phyloP scores from a whole-genome alignment of 2,113 vertebrate genomes.

The Nothoprocta perdicaria region DNA sequence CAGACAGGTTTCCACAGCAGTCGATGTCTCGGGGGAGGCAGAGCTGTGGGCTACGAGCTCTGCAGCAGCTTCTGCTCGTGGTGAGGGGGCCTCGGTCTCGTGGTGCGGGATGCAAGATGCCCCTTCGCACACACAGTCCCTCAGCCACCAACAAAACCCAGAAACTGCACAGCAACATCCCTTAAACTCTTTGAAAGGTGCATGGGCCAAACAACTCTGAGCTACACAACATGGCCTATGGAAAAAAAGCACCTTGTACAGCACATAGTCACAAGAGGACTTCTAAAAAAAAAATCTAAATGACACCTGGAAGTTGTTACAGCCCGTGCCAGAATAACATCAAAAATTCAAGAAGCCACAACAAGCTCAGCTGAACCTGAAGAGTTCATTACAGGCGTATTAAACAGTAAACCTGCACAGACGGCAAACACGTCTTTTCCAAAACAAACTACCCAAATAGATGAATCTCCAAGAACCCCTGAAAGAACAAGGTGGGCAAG shows the following conservation, averaged over 20 bases:
- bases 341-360: not conserved
- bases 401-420: not conserved
- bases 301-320: not conserved
- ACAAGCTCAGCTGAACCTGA: not conserved
- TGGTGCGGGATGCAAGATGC: not conserved
- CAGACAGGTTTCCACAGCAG: not conserved
- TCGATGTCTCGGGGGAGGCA: accelerated
- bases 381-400: not conserved
- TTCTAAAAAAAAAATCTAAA: not conserved
- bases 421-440: not conserved
- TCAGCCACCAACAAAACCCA: not conserved
- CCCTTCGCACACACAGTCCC: not conserved
- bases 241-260: not conserved
- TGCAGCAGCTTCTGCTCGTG: not conserved
- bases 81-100: not conserved
- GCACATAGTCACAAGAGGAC: not conserved
- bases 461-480: not conserved
- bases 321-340: not conserved
- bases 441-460: not conserved
- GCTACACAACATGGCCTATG: not conserved
- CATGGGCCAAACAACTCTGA: not conserved
- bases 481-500: not conserved
- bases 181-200: not conserved
- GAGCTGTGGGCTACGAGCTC: not conserved
- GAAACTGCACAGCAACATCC: not conserved